A percentile compares a stretch with the other conserved stretches of the same genome.
These are phyloP conservation scores for Lipophrys pholis DNA, from an alignment of 2,113 vertebrate genomes.

Conservation along the genomic window DNA sequence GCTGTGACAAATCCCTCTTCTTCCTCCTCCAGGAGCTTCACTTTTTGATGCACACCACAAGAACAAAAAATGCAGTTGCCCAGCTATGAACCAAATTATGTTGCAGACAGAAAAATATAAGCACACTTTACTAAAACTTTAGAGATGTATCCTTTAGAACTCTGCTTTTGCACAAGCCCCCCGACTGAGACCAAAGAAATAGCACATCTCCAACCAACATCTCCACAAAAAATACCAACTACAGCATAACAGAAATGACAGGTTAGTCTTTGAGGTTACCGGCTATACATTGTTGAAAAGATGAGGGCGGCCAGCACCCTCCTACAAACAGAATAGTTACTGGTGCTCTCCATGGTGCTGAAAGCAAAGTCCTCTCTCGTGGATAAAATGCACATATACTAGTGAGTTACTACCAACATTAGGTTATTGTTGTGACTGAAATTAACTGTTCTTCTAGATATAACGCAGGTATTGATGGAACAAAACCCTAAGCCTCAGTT, in stretches of 20 bases:
- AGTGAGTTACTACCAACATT: too few relatives aligned
- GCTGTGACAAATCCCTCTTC: constrained; percentile 30
- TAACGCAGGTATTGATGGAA: too few relatives aligned
- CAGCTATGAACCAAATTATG: background rate
- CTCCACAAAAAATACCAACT: background rate
- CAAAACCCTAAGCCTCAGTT: too few relatives aligned
- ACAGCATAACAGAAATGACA: background rate
- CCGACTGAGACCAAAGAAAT: background rate
- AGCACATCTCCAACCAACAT: background rate
- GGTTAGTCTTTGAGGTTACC: constrained; percentile 4
- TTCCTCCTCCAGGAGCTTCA: constrained; percentile 18
- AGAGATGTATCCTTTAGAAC: background rate
- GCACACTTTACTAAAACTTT: background rate
- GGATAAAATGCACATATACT: too few relatives aligned
- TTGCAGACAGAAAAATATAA: background rate
- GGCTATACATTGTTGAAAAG: constrained; percentile 13
- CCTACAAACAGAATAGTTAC: constrained; percentile 13
- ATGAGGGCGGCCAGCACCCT: constrained; percentile 20
- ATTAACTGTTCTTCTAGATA: too few relatives aligned
- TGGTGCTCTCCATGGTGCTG: constrained; percentile 60
- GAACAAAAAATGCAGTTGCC: background rate
- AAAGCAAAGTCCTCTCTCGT: background rate
- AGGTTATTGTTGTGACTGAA: too few relatives aligned
- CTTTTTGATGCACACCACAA: too few relatives aligned
- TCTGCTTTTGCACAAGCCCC: background rate